Percentiles rank a stretch among this genome's conserved stretches.
Conservation (phyloP, 2,797 vertebrate species). For the Adrianichthys oophorus region DNA sequence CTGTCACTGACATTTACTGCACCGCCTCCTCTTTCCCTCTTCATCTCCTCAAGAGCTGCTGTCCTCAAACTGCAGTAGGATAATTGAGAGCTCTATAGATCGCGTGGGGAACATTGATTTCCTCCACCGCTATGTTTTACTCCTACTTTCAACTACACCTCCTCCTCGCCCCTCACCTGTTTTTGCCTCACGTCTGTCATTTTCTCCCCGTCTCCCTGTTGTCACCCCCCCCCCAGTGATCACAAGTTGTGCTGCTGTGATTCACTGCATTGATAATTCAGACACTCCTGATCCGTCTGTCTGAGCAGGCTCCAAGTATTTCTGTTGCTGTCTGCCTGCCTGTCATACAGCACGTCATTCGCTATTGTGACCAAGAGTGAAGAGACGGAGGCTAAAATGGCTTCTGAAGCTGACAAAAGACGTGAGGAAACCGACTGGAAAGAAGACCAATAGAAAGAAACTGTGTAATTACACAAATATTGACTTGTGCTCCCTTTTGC, state of each 20-base stretch:
- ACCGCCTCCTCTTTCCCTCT: slow-evolving; percentile 37
- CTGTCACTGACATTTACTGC: slow-evolving; percentile 19
- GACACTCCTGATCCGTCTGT: slow-evolving; percentile 55
- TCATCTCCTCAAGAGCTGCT: slow-evolving; percentile 61
- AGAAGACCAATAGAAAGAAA: slow-evolving; percentile 16
- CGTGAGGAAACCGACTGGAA: slow-evolving; percentile 15
- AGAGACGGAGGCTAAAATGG: slow-evolving; percentile 18
- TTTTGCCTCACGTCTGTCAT: slow-evolving; percentile 25
- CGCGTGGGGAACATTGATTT: slow-evolving; percentile 67
- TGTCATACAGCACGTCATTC: slow-evolving; percentile 14
- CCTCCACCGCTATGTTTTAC: slow-evolving; percentile 52
- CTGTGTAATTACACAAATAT: slow-evolving; percentile 23
- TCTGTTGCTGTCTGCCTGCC: slow-evolving; percentile 22
- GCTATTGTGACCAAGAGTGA: slow-evolving; percentile 26
- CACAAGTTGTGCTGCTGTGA: slow-evolving; percentile 62
- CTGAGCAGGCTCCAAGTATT: slow-evolving; percentile 50
- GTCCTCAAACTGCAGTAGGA: slow-evolving; percentile 66
- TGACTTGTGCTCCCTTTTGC: slow-evolving; percentile 21
- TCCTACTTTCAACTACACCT: slow-evolving; percentile 46
- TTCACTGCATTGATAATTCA: slow-evolving; percentile 66
- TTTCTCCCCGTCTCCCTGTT: slow-evolving; percentile 35
- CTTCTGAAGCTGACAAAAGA: slow-evolving; percentile 23
- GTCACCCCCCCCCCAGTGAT: slow-evolving; percentile 49
- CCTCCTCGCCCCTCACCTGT: slow-evolving; percentile 37
- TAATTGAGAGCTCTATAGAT: slow-evolving; percentile 76